Conservation (phyloP, 2,113 vertebrate genomes). For the Onychorhynchus coronatus region DNA sequence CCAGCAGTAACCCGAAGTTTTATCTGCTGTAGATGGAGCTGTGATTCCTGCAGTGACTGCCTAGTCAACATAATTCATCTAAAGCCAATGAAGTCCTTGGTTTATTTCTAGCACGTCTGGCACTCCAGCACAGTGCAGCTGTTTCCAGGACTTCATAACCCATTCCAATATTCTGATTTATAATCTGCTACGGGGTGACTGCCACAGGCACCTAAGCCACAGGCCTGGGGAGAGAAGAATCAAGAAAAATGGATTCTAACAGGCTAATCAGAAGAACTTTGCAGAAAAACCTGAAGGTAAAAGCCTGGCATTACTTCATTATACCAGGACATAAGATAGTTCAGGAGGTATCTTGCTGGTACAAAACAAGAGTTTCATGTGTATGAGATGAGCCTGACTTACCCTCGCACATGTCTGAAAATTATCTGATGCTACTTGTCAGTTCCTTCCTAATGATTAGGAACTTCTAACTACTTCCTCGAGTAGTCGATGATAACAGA, state of each 20-base stretch:
- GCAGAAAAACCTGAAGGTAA: background rate
- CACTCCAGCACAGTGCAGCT: background rate
- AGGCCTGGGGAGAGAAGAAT: background rate
- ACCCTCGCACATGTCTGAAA: background rate
- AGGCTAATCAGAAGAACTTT: background rate
- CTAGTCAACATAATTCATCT: background rate
- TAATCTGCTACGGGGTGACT: background rate
- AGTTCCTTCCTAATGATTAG: background rate
- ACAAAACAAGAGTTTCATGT: background rate
- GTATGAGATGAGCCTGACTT: background rate
- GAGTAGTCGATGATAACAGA: background rate
- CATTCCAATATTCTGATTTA: constrained; percentile 37
- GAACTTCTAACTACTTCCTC: background rate
- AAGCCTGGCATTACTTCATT: background rate
- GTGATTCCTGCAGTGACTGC: background rate
- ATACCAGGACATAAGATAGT: background rate
- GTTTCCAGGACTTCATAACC: background rate
- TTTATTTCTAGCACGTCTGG: background rate
- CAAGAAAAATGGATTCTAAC: background rate
- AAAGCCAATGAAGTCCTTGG: background rate
- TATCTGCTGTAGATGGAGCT: background rate
- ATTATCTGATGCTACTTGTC: background rate
- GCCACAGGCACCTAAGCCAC: background rate
- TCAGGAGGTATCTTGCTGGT: background rate
- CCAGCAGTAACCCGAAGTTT: background rate